Evolutionary conservation across 2,113 vertebrate genomes (phyloP).

Genomic region (Lepus europaeus): DNA sequence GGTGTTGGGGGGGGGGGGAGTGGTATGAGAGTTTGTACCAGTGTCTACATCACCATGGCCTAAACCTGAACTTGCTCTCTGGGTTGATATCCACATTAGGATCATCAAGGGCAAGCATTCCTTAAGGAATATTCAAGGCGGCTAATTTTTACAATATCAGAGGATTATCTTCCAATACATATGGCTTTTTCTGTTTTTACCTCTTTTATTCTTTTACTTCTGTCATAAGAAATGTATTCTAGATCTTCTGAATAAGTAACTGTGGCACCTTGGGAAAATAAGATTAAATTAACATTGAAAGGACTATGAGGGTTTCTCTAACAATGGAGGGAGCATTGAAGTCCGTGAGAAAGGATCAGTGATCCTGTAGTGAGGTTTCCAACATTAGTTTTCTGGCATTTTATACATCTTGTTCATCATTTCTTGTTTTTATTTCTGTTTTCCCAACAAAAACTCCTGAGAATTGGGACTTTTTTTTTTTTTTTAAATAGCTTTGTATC

Average conservation of each 20-base stretch:
- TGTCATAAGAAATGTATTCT: background rate
- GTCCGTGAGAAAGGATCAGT: background rate
- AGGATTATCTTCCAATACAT: background rate
- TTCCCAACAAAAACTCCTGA: background rate
- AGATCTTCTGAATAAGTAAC: background rate
- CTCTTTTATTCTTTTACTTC: background rate
- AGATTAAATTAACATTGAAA: background rate
- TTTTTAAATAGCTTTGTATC: background rate
- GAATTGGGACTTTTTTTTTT: background rate
- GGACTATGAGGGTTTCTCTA: background rate
- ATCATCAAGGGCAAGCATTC: background rate
- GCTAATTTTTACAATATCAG: background rate
- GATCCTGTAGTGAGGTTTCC: background rate
- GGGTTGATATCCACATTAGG: background rate
- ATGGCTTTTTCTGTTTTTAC: background rate
- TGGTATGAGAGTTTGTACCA: background rate
- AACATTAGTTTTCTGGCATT: background rate
- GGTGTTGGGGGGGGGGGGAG: background rate
- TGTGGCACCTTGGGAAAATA: background rate
- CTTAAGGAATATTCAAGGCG: background rate
- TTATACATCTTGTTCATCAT: background rate
- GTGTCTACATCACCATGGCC: background rate
- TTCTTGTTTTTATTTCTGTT: background rate
- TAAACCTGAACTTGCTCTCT: background rate
- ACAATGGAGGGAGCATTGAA: background rate